phyloP scores from a whole-genome alignment of 2,888 invertebrate species.

The Scelioninae gen. 1 region DNA sequence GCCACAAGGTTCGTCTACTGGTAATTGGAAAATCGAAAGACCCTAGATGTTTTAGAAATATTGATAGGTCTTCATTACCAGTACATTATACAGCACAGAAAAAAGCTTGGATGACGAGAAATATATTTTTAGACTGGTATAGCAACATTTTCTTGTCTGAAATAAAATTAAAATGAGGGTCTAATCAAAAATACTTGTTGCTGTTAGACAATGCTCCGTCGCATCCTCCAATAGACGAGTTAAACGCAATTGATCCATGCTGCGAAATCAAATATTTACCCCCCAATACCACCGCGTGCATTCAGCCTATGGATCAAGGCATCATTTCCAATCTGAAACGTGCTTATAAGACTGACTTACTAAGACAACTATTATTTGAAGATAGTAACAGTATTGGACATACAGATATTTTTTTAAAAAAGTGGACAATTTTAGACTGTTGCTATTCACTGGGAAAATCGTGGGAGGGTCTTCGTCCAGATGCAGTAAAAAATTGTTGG shows the following conservation, averaged over 20 bases:
- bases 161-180: slow-evolving; percentile 16
- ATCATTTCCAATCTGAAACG: slow-evolving; percentile 4
- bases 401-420: slow-evolving; percentile 1
- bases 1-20: slow-evolving; percentile 15
- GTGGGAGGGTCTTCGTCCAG: background rate
- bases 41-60: slow-evolving; percentile 36
- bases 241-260: slow-evolving; percentile 23
- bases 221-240: slow-evolving; percentile 23
- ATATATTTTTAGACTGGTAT: slow-evolving; percentile 35
- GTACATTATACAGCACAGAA: slow-evolving; percentile 19
- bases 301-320: slow-evolving; percentile 9
- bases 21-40: slow-evolving; percentile 29
- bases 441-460: slow-evolving; percentile 9
- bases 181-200: slow-evolving; percentile 22
- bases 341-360: slow-evolving; percentile 9
- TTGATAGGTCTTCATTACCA: slow-evolving; percentile 20
- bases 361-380: slow-evolving; percentile 10
- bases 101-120: slow-evolving; percentile 31
- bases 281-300: slow-evolving; percentile 1
- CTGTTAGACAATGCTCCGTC: slow-evolving; percentile 25
- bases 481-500: slow-evolving; percentile 4
- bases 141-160: slow-evolving; percentile 37
- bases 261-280: slow-evolving; percentile 15
- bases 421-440: slow-evolving; percentile 17
- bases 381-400: background rate